Evolutionary conservation across 2,797 vertebrate genomes (phyloP).

Genomic region (Argyrosomus regius): DNA sequence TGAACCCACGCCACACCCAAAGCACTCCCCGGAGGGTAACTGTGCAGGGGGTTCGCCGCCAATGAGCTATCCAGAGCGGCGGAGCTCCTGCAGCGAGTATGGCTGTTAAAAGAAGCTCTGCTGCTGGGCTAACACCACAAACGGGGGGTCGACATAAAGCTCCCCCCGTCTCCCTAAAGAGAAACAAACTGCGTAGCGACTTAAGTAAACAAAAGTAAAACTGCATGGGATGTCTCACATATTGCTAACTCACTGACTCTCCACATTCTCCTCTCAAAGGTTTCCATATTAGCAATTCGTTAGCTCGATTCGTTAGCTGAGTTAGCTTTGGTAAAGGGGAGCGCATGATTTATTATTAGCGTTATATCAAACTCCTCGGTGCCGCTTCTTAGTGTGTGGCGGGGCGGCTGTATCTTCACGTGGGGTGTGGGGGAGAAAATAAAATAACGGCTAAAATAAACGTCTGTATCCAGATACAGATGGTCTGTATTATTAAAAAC

Average conservation of each 20-base stretch:
- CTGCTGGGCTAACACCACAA: conserved; percentile 38
- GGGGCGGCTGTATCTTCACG: conserved; percentile 50
- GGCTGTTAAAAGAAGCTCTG: conserved; percentile 26
- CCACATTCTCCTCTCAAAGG: not conserved
- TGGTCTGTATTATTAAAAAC: not conserved
- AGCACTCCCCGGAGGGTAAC: conserved; percentile 63
- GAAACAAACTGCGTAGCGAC: not conserved
- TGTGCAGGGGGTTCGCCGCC: conserved; percentile 67
- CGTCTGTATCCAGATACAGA: not conserved
- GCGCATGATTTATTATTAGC: conserved; percentile 64
- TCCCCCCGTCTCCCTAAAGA: not conserved
- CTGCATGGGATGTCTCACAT: not conserved
- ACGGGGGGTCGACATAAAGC: conserved; percentile 3
- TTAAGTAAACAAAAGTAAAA: conserved; percentile 23
- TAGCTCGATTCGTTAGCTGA: conserved; percentile 60
- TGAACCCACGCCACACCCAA: conserved; percentile 82
- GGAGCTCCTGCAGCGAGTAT: conserved; percentile 26
- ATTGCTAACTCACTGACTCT: not conserved
- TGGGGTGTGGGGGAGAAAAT: conserved; percentile 28
- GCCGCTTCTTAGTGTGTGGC: conserved; percentile 9
- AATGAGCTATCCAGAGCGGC: conserved; percentile 41
- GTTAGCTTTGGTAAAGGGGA: conserved; percentile 37
- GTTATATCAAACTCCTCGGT: conserved; percentile 29
- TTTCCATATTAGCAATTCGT: conserved; percentile 52
- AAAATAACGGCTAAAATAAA: not conserved